A percentile compares a stretch with the other conserved stretches of the same genome.
Evolutionary conservation across 2,888 invertebrate genomes (phyloP).

Genomic region (Cheilosia scutellata): DNA sequence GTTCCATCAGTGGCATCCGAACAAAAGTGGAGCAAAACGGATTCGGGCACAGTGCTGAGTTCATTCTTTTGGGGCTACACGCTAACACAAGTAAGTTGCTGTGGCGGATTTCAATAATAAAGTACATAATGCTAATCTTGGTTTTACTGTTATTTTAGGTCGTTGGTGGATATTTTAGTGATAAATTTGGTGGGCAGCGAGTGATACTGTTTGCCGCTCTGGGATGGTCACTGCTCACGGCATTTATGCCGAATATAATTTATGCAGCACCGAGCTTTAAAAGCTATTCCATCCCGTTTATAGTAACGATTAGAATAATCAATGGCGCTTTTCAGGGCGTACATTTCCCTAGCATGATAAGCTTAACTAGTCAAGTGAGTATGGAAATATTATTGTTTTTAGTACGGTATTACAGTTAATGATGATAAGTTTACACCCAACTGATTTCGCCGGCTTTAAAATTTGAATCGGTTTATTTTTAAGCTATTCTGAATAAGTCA

Average conservation of each 20-base stretch:
- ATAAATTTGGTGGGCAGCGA: constrained; percentile 87
- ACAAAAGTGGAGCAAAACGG: constrained; percentile 88
- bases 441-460: too few relatives aligned
- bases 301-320: constrained; percentile 86
- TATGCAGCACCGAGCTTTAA: constrained; percentile 82
- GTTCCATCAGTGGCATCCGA: constrained; percentile 87
- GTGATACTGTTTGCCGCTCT: constrained; percentile 87
- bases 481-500: too few relatives aligned
- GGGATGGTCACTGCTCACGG: constrained; percentile 86
- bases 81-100: constrained; percentile 85
- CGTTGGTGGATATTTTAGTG: constrained; percentile 86
- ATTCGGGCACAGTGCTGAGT: constrained; percentile 88
- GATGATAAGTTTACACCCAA: too few relatives aligned
- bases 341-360: constrained; percentile 89
- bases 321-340: constrained; percentile 89
- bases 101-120: not conserved
- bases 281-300: constrained; percentile 85
- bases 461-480: too few relatives aligned
- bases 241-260: constrained; percentile 86
- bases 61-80: constrained; percentile 91
- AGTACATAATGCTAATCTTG: not conserved
- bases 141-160: constrained; percentile 78
- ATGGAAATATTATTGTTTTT: not conserved
- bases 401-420: not conserved
- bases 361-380: constrained; percentile 86